Evolutionary conservation across 2,113 vertebrate genomes (phyloP), one percentile per base, ranked within the genome.

Genomic region (Marmota flaviventris): DNA sequence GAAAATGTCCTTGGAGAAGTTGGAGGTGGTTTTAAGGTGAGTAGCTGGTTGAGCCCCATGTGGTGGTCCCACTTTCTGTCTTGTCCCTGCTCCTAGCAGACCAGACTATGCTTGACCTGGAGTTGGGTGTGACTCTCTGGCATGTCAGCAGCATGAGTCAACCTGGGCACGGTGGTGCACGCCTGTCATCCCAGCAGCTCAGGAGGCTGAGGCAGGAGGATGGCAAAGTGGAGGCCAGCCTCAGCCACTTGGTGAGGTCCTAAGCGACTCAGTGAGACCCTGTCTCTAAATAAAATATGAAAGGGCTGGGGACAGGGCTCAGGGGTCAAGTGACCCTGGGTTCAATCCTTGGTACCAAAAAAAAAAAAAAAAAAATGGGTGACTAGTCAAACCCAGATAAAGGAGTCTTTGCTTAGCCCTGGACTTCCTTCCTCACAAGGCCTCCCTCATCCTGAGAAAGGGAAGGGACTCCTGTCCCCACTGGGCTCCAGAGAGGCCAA

Each of bases 1-100:
- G 99, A 99, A 97, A 99, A 99, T 45, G 99, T 99, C 3, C 99
- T 99, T 61, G 99, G 99, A 97, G 99, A 99, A 98, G 98, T 99
- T 1, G 99, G 99, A 92, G 99, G 99, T n/a, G 99, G 99, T 27
- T 99, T 99, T 98, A 99, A 99, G 99, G 99, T 99, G 93, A 98
- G 98, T 89, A 25, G 9, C 61, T 9, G 0, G 34, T 29, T 22
- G 25, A 48, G 61, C 37, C 56, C 17, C 48, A 1, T 3, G 27
- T 5, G 32, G 5, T 0, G 39, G 18, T 37, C 45, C n/a, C 53
- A 9, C 48, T 16, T 25, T 65, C 89, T 37, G 27, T 69, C 4
- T 17, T 4, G 0, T 24, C 34, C 72, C 17, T 65, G 34, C 42
- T 25, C 0, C 20, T 8, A 24, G 91, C 29, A 17, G 34, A 9